A percentile compares a stretch with the other conserved stretches of the same genome.
phyloP scores from a whole-genome alignment of 2,113 vertebrate genomes.

The Barnardius zonarius region DNA sequence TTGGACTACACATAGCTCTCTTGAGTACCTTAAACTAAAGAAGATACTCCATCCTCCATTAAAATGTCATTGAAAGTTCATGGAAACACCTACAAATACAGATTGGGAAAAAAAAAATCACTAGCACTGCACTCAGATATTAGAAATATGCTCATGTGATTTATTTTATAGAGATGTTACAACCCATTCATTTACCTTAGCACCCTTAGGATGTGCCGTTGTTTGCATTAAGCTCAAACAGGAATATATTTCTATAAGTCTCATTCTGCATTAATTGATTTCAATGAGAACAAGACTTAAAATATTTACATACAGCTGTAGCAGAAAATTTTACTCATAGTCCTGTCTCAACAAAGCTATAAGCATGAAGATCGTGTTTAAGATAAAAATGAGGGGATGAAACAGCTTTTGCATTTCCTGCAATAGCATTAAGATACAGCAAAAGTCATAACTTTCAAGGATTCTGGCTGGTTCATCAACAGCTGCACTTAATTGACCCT shows the following conservation, averaged over 20 bases:
- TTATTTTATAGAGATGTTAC: background rate
- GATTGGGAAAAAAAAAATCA: background rate
- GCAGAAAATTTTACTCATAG: background rate
- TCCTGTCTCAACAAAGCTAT: background rate
- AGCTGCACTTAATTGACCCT: slow-evolving; percentile 33
- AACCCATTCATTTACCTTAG: background rate
- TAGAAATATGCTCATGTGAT: background rate
- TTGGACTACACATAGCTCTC: background rate
- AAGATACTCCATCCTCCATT: background rate
- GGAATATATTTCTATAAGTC: background rate
- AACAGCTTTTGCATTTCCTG: background rate
- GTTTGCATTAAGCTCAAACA: background rate
- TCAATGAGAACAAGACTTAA: background rate
- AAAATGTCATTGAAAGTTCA: background rate
- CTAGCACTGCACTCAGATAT: background rate
- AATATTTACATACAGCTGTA: background rate
- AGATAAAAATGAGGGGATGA: background rate
- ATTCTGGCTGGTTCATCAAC: background rate
- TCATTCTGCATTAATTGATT: background rate
- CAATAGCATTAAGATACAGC: background rate
- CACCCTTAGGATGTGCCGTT: background rate
- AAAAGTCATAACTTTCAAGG: background rate
- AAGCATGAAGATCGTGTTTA: background rate
- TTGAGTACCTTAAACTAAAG: background rate
- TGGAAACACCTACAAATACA: background rate